phyloP scores from a whole-genome alignment of 2,888 invertebrate genomes.

The Meloe dianella region DNA sequence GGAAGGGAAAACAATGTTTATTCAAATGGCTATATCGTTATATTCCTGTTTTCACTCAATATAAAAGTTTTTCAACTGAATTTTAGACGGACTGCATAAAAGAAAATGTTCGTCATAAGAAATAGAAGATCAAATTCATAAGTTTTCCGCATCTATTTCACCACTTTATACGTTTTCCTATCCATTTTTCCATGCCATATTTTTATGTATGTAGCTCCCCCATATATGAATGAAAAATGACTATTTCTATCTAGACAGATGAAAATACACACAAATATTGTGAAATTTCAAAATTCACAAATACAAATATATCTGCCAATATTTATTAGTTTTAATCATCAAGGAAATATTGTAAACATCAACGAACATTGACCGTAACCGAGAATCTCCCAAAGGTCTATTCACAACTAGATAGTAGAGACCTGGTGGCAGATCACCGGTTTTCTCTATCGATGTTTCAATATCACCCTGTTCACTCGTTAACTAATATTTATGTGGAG shows the following conservation, averaged over 20 bases:
- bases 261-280: background rate
- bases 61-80: background rate
- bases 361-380: slow-evolving; percentile 15
- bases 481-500: slow-evolving; percentile 2
- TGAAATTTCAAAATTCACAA: background rate
- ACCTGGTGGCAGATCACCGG: slow-evolving; percentile 9
- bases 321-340: slow-evolving; percentile 13
- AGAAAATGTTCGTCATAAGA: background rate
- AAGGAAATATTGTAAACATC: background rate
- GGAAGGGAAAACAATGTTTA: background rate
- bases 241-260: background rate
- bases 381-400: slow-evolving; percentile 11
- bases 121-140: background rate
- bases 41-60: background rate
- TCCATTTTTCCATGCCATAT: background rate
- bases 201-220: background rate
- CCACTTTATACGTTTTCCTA: background rate
- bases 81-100: background rate
- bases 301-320: background rate
- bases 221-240: slow-evolving; percentile 8
- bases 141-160: background rate
- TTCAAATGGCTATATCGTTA: background rate
- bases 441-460: background rate
- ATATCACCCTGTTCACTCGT: background rate
- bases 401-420: slow-evolving; percentile 8